Evolutionary conservation across 2,888 invertebrate genomes (phyloP).

Genomic region (Gastracanthus pulcherrimus): DNA sequence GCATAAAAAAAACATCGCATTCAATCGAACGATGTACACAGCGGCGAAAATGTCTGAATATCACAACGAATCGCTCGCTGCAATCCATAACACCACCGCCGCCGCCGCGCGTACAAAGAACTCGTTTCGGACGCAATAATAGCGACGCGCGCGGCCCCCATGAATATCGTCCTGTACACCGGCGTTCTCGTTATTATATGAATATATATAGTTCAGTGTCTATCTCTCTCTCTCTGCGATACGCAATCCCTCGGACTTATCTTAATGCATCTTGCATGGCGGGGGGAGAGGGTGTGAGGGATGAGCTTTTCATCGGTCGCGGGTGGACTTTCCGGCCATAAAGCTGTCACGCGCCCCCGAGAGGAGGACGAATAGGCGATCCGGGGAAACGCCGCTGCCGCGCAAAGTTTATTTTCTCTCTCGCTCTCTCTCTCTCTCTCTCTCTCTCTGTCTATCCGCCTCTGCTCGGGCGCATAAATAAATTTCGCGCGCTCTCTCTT

Average conservation of each 20-base stretch:
- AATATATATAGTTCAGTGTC: slow-evolving; percentile 26
- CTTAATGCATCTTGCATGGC: slow-evolving; percentile 54
- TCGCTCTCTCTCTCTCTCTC: not conserved
- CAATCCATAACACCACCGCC: too few species aligned
- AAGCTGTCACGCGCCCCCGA: slow-evolving; percentile 49
- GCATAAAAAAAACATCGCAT: not conserved
- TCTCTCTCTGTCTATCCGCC: not conserved
- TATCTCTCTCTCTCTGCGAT: not conserved
- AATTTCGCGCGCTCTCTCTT: slow-evolving; percentile 38
- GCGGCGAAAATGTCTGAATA: too few species aligned
- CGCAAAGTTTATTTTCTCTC: slow-evolving; percentile 52
- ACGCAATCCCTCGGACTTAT: slow-evolving; percentile 51
- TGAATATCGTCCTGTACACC: too few species aligned
- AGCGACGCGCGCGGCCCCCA: too few species aligned
- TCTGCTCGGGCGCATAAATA: slow-evolving; percentile 48
- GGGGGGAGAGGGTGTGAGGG: slow-evolving; percentile 25
- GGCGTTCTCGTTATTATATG: slow-evolving; percentile 42
- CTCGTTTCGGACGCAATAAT: too few species aligned
- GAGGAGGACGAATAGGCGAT: slow-evolving; percentile 56
- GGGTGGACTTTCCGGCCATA: slow-evolving; percentile 56
- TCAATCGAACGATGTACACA: too few species aligned
- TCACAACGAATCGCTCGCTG: too few species aligned
- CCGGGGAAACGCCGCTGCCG: slow-evolving; percentile 41
- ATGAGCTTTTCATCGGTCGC: slow-evolving; percentile 55
- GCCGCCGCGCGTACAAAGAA: too few species aligned